A percentile compares a stretch with the other conserved stretches of the same genome.
Conservation (phyloP, 2,888 invertebrate genomes). For the Noctua janthe region DNA sequence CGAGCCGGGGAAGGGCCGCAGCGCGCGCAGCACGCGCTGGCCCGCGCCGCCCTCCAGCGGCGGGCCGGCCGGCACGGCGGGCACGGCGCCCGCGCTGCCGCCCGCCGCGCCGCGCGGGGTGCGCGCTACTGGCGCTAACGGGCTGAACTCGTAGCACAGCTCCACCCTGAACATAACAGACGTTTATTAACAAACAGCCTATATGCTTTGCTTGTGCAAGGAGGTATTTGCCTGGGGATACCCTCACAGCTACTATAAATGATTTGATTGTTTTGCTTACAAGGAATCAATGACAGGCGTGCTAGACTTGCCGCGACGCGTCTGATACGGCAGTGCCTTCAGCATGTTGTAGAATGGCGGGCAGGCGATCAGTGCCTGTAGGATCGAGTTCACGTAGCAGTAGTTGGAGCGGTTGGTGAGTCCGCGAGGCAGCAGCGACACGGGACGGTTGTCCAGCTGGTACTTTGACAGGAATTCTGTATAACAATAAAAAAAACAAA, state of each 20-base stretch:
- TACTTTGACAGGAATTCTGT: conserved; percentile 94
- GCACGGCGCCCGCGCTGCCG: conserved; percentile 67
- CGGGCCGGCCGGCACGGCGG: conserved; percentile 92
- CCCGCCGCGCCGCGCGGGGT: conserved; percentile 77
- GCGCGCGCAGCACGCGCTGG: conserved; percentile 95
- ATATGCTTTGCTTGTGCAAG: not conserved
- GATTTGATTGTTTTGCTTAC: conserved; percentile 91
- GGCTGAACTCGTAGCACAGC: conserved; percentile 94
- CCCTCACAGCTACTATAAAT: not conserved
- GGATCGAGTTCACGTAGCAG: conserved; percentile 98
- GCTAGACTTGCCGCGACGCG: conserved; percentile 90
- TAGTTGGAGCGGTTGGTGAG: conserved; percentile 98
- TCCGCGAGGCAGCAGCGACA: conserved; percentile 96
- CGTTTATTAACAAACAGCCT: not conserved
- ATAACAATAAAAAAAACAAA: not conserved
- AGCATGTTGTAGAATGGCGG: conserved; percentile 98
- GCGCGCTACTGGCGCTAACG: conserved; percentile 87
- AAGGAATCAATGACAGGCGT: conserved; percentile 98
- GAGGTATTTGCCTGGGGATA: no score
- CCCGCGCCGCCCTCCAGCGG: conserved; percentile 97
- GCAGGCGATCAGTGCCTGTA: conserved; percentile 98
- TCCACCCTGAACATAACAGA: conserved; percentile 90
- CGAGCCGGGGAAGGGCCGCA: conserved; percentile 91
- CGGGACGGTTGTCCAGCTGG: conserved; percentile 94
- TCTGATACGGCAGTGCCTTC: conserved; percentile 93